Evolutionary conservation across 2,113 vertebrate genomes (phyloP), one percentile per base, ranked within the genome.

Genomic region (Paracanthobrama guichenoti): DNA sequence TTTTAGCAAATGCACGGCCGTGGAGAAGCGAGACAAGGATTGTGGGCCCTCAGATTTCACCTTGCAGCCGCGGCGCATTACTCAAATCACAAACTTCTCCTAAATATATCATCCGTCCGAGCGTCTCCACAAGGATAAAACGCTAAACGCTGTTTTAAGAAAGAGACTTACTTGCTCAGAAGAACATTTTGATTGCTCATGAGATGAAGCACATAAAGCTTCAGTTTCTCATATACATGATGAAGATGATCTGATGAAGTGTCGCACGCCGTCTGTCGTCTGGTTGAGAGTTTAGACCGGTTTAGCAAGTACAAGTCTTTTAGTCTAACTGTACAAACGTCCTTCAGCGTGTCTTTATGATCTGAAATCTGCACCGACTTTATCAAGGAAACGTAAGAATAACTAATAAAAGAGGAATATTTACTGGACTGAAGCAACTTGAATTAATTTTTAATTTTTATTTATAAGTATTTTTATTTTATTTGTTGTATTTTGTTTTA

Each of bases 1-100:
- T 95, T 95, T 93, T 92, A 91, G 92, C 94, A 94, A 93, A 94
- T 93, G 91, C 90, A 86, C 85, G 89, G 88, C 88, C 86, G 39
- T 81, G 50, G 83, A 85, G 86, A 88, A 86, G 86, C 89, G 84
- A 90, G 80, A 86, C 73, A 87, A 86, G 90, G 86, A 91, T 90
- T 87, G 66, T 42, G 87, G 74, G 88, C 86, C 74, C 62, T 55
- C 86, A 85, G 88, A 87, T 79, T 87, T 85, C 81, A 89, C 81
- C 84, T 79, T 53, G 35, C 35, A 0, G 57, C 26, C 60, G 2
- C 24, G 24, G 14, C 86, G 35, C 77, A 87, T 86, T 86, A 86
- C 88, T 86, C 86, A 87, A 84, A 87, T 84, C 81, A 84, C 83
- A 82, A 79, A 67, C 44, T 67, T 82, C 82, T 78, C 69, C 77